phyloP scores from a whole-genome alignment of 2,797 vertebrate species.

The Thalassophryne amazonica region DNA sequence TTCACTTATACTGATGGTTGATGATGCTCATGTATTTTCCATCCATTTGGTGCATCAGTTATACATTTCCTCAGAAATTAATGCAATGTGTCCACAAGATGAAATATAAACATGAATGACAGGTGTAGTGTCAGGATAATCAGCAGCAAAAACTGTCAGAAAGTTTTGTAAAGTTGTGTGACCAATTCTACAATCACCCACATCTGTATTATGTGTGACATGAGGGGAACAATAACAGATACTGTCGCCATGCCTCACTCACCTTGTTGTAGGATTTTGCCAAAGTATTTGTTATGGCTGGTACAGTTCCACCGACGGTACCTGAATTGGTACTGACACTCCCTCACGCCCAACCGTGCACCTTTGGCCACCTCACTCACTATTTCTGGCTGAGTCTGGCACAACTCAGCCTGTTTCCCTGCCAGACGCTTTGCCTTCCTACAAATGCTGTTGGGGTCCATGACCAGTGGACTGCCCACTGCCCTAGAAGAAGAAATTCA shows the following conservation, averaged over 20 bases:
- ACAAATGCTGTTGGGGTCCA: slow-evolving; percentile 99
- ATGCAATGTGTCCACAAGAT: too few relatives aligned
- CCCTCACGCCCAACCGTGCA: slow-evolving; percentile 90
- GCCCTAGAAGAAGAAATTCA: slow-evolving; percentile 81
- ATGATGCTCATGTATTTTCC: too few relatives aligned
- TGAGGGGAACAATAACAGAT: too few relatives aligned
- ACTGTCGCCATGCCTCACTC: slow-evolving; percentile 48
- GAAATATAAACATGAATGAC: too few relatives aligned
- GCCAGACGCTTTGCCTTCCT: slow-evolving; percentile 94
- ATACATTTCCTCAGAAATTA: too few relatives aligned
- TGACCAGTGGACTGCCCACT: slow-evolving; percentile 97
- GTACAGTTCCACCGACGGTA: slow-evolving; percentile 98
- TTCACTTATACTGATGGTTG: too few relatives aligned
- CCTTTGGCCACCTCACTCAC: slow-evolving; percentile 94
- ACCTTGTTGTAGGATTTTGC: slow-evolving; percentile 98
- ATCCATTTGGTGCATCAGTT: too few relatives aligned
- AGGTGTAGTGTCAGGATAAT: too few relatives aligned
- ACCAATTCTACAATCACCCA: too few relatives aligned
- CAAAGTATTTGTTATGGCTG: slow-evolving; percentile 98
- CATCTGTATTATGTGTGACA: too few relatives aligned
- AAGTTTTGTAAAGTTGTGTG: too few relatives aligned
- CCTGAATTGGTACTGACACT: slow-evolving; percentile 97
- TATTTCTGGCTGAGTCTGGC: slow-evolving; percentile 95
- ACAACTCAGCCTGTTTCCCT: slow-evolving; percentile 93
- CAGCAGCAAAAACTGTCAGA: too few relatives aligned